Evolutionary conservation across 2,797 vertebrate genomes (phyloP), one percentile per base, ranked within the genome.

Genomic region (Holocentrus rufus): DNA sequence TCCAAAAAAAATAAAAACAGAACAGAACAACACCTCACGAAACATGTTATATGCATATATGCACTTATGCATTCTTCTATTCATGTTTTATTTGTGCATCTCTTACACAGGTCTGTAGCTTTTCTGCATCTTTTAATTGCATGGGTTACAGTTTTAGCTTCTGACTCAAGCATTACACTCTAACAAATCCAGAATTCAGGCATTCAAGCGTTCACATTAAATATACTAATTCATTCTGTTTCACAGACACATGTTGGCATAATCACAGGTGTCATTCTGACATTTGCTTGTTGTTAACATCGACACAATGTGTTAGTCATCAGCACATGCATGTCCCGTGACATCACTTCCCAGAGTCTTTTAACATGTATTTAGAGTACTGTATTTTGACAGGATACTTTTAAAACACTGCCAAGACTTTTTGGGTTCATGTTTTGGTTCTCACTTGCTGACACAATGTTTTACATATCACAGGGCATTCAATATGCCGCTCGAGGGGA

Each of bases 291-390:
- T 87, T 81, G 77, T 84, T 76, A 80, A 75, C 69, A 82, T 85
- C 25, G n/a, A 69, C 79, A 39, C 89, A 91, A 90, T 89, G 78
- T 91, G 90, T 89, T 92, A 87, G 83, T 84, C 84, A 91, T 92
- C 89, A 88, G 77, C 57, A 50, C 87, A 88, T 91, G 75, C 88
- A 84, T 78, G 72, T 87, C 81, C 77, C 64, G 81, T 92, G 90
- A 93, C 91, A 88, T 92, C 90, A 93, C 87, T 85, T 89, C 82
- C 83, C 79, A 23, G 14, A 80, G 79, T 69, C 77, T 69, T 87
- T 90, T 86, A 80, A 88, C 83, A 59, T 84, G 76, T 76, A 80
- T 60, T 81, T 81, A 78, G 69, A 82, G 69, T 22, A 36, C 72
- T 81, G 34, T 86, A 85, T 91, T 93, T 86, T 92, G 88, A 91